phyloP scores from a whole-genome alignment of 2,797 vertebrate genomes.

The Acanthurus leucopareius region DNA sequence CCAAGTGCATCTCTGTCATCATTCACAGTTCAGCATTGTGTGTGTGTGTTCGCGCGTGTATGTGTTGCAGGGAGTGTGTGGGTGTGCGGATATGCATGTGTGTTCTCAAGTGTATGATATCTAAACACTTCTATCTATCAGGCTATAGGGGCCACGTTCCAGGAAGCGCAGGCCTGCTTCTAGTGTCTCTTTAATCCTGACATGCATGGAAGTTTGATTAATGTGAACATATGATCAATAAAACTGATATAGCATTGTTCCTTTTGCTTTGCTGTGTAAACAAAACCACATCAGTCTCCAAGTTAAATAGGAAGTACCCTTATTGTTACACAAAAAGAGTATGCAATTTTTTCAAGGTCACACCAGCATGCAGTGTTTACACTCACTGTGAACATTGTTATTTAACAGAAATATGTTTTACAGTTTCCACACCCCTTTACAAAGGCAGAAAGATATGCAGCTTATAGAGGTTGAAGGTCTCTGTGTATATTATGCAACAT shows the following conservation, averaged over 20 bases:
- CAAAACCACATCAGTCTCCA: not conserved
- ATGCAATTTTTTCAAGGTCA: constrained; percentile 11
- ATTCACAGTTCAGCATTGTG: constrained; percentile 9
- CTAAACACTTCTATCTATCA: constrained; percentile 47
- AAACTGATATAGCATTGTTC: not conserved
- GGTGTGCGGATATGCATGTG: not conserved
- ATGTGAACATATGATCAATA: constrained; percentile 14
- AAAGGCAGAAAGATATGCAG: not conserved
- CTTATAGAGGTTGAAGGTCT: not conserved
- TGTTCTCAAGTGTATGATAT: constrained; percentile 37
- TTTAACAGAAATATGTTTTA: not conserved
- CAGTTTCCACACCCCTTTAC: not conserved
- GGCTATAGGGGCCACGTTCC: constrained; percentile 40
- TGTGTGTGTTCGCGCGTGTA: constrained; percentile 5
- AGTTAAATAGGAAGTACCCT: not conserved
- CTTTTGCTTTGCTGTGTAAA: constrained; percentile 28
- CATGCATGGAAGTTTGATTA: not conserved
- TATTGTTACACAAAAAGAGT: not conserved
- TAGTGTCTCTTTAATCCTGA: constrained; percentile 12
- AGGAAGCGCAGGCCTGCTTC: constrained; percentile 11
- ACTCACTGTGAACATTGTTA: not conserved
- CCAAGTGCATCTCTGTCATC: constrained; percentile 21
- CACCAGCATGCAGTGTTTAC: constrained; percentile 1
- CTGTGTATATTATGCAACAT: not conserved
- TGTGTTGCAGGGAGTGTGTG: not conserved